These are phyloP conservation scores for Acleris holmiana DNA, from an alignment of 2,888 invertebrate genomes.

Conservation along the genomic window DNA sequence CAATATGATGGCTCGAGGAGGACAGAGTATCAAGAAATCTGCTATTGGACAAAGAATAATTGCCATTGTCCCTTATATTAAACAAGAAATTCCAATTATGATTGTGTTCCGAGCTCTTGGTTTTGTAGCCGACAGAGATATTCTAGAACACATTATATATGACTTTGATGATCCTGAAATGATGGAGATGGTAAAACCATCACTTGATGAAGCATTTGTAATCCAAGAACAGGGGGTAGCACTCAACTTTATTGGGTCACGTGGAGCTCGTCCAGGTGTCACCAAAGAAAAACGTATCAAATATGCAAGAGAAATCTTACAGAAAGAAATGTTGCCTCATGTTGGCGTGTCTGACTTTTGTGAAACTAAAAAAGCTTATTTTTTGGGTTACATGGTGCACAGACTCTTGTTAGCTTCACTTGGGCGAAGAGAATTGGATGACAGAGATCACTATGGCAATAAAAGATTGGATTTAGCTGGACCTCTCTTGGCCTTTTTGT, in stretches of 20 bases:
- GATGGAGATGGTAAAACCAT: slow-evolving; percentile 99
- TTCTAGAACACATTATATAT: slow-evolving; percentile 99
- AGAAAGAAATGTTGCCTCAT: slow-evolving; percentile 99
- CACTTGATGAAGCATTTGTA: slow-evolving; percentile 99
- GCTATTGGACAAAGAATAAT: slow-evolving; percentile 99
- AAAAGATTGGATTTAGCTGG: slow-evolving; percentile 99
- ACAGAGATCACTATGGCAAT: slow-evolving; percentile 99
- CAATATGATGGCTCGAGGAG: slow-evolving; percentile 99
- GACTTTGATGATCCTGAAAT: slow-evolving; percentile 99
- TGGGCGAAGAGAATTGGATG: slow-evolving; percentile 98
- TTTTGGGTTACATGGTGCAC: slow-evolving; percentile 99
- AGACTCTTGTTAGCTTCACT: slow-evolving; percentile 96
- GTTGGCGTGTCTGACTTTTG: slow-evolving; percentile 99
- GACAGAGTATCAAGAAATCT: slow-evolving; percentile 99
- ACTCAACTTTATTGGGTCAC: slow-evolving; percentile 98
- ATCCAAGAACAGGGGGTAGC: slow-evolving; percentile 99
- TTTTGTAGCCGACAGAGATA: slow-evolving; percentile 99
- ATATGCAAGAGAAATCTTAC: slow-evolving; percentile 99
- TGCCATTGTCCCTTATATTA: slow-evolving; percentile 98
- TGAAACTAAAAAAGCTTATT: slow-evolving; percentile 99
- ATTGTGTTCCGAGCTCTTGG: slow-evolving; percentile 99
- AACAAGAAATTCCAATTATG: slow-evolving; percentile 99
- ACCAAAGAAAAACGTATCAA: slow-evolving; percentile 99
- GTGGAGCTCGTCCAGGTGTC: slow-evolving; percentile 98
- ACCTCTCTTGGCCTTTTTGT: slow-evolving; percentile 97